Percentiles rank a stretch among this genome's conserved stretches.
These are phyloP conservation scores for Cerastis leucographa DNA, from an alignment of 2,888 invertebrate species.

Conservation along the genomic window DNA sequence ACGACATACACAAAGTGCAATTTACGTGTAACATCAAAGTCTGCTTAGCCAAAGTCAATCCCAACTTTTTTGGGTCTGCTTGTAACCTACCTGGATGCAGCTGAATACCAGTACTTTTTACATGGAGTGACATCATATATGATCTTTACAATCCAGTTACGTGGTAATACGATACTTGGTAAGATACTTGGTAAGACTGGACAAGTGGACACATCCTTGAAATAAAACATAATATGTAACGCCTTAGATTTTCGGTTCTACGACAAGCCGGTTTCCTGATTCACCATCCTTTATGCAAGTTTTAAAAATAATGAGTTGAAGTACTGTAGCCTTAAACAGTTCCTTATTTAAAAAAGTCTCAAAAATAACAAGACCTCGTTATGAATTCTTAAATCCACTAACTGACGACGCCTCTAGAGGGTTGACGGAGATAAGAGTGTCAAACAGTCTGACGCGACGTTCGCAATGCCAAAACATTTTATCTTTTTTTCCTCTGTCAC, in stretches of 20 bases:
- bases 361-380: slow-evolving; percentile 25
- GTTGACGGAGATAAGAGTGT: slow-evolving; percentile 58
- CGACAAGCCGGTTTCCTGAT: neutral
- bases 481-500: slow-evolving; percentile 52
- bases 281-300: neutral
- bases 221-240: neutral
- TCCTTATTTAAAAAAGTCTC: slow-evolving; percentile 15
- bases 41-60: neutral
- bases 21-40: neutral
- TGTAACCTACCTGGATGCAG: neutral
- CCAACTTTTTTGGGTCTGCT: neutral
- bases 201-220: neutral
- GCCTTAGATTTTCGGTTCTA: neutral
- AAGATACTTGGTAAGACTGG: neutral
- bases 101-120: neutral
- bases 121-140: neutral
- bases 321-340: neutral
- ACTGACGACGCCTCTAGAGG: slow-evolving; percentile 54
- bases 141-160: neutral
- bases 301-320: neutral
- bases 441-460: slow-evolving; percentile 54
- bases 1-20: neutral
- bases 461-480: slow-evolving; percentile 58
- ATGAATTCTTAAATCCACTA: slow-evolving; percentile 53
- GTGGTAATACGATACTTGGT: neutral